Conservation (phyloP, 2,113 vertebrate species). For the Electrona antarctica region DNA sequence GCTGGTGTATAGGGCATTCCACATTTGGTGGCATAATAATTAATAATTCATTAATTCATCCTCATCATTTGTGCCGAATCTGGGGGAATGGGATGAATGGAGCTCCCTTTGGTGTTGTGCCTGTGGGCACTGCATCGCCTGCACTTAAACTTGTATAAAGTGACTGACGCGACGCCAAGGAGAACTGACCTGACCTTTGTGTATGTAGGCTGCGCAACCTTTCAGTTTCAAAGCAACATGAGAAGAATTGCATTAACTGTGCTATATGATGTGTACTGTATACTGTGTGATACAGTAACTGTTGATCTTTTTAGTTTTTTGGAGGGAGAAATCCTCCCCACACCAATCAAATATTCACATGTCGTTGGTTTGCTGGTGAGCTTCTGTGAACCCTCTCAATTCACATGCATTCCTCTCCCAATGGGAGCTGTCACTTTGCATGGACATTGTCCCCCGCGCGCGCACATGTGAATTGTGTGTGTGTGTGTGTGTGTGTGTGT, state of each 20-base stretch:
- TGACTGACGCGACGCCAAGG: background rate
- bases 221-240: background rate
- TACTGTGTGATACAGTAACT: slow-evolving; percentile 41
- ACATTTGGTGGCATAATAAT: too few relatives aligned
- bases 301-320: slow-evolving; percentile 58
- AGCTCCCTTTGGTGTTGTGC: too few relatives aligned
- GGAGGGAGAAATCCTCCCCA: slow-evolving; percentile 55
- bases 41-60: too few relatives aligned
- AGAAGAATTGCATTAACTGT: slow-evolving; percentile 38
- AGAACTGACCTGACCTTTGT: background rate
- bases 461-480: slow-evolving; percentile 60
- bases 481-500: slow-evolving; percentile 39
- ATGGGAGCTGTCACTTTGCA: slow-evolving; percentile 83
- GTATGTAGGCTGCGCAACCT: background rate
- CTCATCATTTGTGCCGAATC: too few relatives aligned
- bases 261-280: slow-evolving; percentile 35
- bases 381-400: slow-evolving; percentile 74
- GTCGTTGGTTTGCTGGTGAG: slow-evolving; percentile 62
- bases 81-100: too few relatives aligned
- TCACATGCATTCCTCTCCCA: slow-evolving; percentile 82
- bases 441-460: slow-evolving; percentile 75
- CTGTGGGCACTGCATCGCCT: slow-evolving; percentile 20
- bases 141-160: slow-evolving; percentile 14
- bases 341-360: slow-evolving; percentile 70
- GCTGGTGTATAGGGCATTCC: too few relatives aligned